Evolutionary conservation across 2,113 vertebrate species (phyloP).

Genomic region (Ceyx melanurus): DNA sequence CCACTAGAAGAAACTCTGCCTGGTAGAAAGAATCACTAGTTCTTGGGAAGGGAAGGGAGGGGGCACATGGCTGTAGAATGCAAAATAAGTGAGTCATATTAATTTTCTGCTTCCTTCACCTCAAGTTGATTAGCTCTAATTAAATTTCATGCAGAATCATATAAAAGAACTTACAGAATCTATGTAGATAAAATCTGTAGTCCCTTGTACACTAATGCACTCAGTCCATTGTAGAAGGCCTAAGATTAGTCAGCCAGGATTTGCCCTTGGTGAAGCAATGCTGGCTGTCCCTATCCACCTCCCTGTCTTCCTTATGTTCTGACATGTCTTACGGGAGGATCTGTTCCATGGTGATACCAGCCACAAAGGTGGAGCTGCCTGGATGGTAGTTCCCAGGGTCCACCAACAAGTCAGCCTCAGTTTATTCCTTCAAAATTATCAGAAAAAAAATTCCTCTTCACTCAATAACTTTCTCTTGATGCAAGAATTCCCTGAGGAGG

Average conservation of each 20-base stretch:
- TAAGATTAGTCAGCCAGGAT: background rate
- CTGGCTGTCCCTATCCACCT: background rate
- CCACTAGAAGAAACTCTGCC: too few species aligned
- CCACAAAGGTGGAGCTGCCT: background rate
- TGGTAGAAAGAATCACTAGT: too few species aligned
- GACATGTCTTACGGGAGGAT: background rate
- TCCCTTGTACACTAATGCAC: background rate
- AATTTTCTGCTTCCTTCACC: slow-evolving; percentile 36
- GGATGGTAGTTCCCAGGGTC: background rate
- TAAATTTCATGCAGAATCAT: background rate
- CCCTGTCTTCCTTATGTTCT: background rate
- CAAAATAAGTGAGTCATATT: background rate
- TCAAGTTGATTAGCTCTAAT: slow-evolving; percentile 1
- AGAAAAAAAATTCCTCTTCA: background rate
- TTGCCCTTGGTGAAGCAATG: background rate
- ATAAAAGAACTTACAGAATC: background rate
- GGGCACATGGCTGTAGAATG: background rate
- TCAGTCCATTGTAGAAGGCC: background rate
- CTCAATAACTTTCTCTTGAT: background rate
- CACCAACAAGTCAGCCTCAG: accelerated
- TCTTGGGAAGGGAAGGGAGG: too few species aligned
- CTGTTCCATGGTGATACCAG: background rate
- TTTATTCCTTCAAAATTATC: background rate
- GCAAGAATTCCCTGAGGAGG: background rate
- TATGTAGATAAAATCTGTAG: accelerated